Evolutionary conservation across 1,140 invertebrate genomes (phyloP).

Genomic region (Euwallacea similis): DNA sequence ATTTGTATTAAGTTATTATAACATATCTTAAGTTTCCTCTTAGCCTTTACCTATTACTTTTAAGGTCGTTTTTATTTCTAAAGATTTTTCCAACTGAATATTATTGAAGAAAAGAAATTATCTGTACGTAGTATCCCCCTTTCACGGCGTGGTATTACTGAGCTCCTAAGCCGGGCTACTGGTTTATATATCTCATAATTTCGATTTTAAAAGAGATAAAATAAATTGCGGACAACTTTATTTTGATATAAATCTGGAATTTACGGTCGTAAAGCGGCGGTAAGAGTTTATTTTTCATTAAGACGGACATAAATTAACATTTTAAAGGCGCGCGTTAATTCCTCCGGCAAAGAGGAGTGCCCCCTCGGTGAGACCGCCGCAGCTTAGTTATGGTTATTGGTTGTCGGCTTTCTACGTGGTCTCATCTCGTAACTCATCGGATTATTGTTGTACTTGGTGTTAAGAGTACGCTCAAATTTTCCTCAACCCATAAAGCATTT

Average conservation of each 20-base stretch:
- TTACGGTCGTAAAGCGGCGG: constrained; percentile 26
- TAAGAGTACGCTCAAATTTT: no score
- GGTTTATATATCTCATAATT: constrained; percentile 50
- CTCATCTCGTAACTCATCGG: not conserved
- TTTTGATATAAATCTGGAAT: constrained; percentile 44
- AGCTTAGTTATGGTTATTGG: constrained; percentile 26
- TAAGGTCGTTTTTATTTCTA: no score
- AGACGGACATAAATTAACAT: constrained; percentile 34
- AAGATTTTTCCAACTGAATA: not conserved
- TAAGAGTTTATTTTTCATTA: constrained; percentile 38
- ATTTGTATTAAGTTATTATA: no score
- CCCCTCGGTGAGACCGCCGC: constrained; percentile 8
- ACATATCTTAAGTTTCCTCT: no score
- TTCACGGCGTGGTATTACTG: constrained; percentile 20
- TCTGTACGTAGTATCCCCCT: not conserved
- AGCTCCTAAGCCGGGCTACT: constrained; percentile 39
- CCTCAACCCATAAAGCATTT: no score
- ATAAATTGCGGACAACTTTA: constrained; percentile 49
- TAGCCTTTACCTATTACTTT: no score
- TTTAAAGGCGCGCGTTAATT: constrained; percentile 16
- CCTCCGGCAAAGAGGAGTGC: constrained; percentile 10
- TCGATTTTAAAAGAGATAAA: constrained; percentile 49
- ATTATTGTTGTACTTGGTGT: not conserved
- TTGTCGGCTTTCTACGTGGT: not conserved
- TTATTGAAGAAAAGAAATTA: not conserved